Evolutionary conservation across 2,113 vertebrate species (phyloP), one percentile per base, ranked within the genome.

Genomic region (Pachypanchax playfairii): DNA sequence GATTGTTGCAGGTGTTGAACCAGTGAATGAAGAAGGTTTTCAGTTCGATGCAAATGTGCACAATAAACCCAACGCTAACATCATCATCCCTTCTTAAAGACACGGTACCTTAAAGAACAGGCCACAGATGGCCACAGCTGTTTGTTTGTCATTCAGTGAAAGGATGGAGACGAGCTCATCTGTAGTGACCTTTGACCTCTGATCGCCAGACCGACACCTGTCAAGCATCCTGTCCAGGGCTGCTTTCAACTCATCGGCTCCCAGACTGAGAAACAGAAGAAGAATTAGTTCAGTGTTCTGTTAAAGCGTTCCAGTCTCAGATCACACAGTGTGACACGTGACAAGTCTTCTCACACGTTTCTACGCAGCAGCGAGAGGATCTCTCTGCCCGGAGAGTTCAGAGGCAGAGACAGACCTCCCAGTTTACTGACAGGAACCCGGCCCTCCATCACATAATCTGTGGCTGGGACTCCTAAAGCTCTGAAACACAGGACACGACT

Each of bases 381-480:
- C 21, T 91, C 87, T 82, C 88, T 90, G 60, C 93, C 91, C 3
- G 88, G 92, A 0, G 93, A 90, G n/a, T 92, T 91, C 68, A 95
- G 24, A 0, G 94, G 92, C 4, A 95, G 89, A 4, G 93, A 94
- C 36, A 96, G 82, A 5, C 81, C 82, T 0, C 92, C 93, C 1
- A 94, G 65, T 56, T 92, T 91, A 2, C 83, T 85, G 29, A 94
- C 93, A 0, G 93, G 94, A 47, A 93, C 74, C 8, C 87, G 84
- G 0, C 91, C 93, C 49, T 94, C 91, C 89, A 95, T 91, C 79
- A 94, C 91, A 8, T 93, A 92, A 15, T 94, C 92, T 0, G 94
- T 96, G 29, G 93, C 91, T 4, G 94, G 94, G 56, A 95, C 48
- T 11, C 87, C 88, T 5, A 95, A 77, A 6, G 89, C 92, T 60